phyloP scores from a whole-genome alignment of 2,113 vertebrate genomes.

The Corythornis cristatus region DNA sequence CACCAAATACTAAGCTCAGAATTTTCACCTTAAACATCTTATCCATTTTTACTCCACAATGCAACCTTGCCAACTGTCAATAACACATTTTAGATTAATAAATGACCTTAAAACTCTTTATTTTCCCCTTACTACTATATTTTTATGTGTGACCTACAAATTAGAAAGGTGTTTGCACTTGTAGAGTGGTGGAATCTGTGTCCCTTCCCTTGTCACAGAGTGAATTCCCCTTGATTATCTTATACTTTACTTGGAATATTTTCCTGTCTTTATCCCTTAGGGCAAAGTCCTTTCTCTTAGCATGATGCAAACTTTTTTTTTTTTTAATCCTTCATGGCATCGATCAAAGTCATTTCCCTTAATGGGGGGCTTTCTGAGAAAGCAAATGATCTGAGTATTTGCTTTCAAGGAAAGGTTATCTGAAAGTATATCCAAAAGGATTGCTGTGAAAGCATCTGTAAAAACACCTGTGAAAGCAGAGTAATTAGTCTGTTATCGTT shows the following conservation, averaged over 20 bases:
- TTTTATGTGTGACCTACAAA: neutral
- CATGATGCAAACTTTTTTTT: neutral
- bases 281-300: neutral
- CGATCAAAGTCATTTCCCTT: constrained; percentile 14
- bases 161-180: neutral
- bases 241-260: neutral
- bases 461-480: neutral
- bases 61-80: neutral
- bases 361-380: neutral
- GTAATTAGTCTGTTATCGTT: neutral
- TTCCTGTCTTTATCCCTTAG: neutral
- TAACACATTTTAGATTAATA: neutral
- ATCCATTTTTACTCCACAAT: neutral
- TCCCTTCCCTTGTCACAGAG: neutral
- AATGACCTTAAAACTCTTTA: neutral
- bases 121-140: neutral
- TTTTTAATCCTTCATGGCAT: neutral
- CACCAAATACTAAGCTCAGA: neutral
- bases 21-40: neutral
- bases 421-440: neutral
- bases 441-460: neutral
- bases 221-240: neutral
- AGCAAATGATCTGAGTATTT: neutral
- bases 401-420: neutral
- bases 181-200: neutral